A percentile compares a stretch with the other conserved stretches of the same genome.
Conservation (phyloP, 2,113 vertebrate species). For the Hyperoodon ampullatus region DNA sequence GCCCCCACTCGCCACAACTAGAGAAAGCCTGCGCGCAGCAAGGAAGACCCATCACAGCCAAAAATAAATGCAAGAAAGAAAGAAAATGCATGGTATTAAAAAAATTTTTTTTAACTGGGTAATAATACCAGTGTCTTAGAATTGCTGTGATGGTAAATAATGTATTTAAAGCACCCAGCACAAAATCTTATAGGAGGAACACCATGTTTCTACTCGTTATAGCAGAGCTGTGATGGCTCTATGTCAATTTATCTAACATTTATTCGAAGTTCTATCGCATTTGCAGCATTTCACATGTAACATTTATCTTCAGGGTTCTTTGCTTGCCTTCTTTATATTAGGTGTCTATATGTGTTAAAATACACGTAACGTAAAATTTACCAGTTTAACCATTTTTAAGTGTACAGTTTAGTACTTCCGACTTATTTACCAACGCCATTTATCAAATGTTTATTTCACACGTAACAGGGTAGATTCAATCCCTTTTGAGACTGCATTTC, state of each 20-base stretch:
- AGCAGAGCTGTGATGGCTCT: not conserved
- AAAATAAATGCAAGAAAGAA: no score
- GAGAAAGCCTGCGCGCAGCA: no score
- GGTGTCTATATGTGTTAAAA: not conserved
- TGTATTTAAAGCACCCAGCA: not conserved
- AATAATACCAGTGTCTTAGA: not conserved
- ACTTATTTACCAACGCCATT: not conserved
- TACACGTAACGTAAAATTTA: not conserved
- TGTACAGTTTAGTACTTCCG: not conserved
- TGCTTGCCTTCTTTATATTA: not conserved
- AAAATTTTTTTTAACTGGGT: not conserved
- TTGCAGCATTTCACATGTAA: not conserved
- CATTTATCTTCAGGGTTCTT: not conserved
- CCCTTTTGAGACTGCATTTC: not conserved
- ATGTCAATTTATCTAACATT: not conserved
- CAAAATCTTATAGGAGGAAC: not conserved
- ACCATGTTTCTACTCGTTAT: not conserved
- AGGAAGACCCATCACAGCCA: no score
- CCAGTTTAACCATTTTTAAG: not conserved
- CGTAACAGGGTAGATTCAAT: not conserved
- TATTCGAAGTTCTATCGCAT: not conserved
- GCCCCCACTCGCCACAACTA: no score
- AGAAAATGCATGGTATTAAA: no score
- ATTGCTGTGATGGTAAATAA: not conserved
- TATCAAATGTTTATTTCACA: not conserved